phyloP scores from a whole-genome alignment of 2,888 invertebrate species.

The Cistogaster globosa region DNA sequence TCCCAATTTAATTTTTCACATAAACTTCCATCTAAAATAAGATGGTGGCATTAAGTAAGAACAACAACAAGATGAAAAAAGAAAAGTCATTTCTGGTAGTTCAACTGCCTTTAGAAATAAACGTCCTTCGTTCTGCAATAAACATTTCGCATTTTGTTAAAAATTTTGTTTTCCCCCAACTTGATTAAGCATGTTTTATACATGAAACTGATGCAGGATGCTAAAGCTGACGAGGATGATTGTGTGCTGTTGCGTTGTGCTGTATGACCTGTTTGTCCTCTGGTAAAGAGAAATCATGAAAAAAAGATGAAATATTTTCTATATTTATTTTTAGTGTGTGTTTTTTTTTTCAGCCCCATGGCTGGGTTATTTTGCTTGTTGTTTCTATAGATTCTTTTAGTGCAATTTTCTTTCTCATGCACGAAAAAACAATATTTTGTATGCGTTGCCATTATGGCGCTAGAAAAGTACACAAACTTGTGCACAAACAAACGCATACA shows the following conservation, averaged over 20 bases:
- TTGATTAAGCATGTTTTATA: slow-evolving; percentile 66
- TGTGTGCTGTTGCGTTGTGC: slow-evolving; percentile 67
- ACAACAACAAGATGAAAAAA: slow-evolving; percentile 25
- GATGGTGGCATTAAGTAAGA: slow-evolving; percentile 1
- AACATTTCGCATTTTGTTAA: slow-evolving; percentile 61
- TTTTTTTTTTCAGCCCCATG: slow-evolving; percentile 64
- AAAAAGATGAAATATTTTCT: slow-evolving; percentile 78
- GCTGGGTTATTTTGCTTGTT: slow-evolving; percentile 41
- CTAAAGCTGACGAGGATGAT: slow-evolving; percentile 38
- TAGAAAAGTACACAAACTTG: slow-evolving; percentile 43
- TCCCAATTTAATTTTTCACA: not conserved
- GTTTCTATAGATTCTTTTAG: slow-evolving; percentile 16
- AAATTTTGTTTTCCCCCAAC: slow-evolving; percentile 62
- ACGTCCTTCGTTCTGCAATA: slow-evolving; percentile 69
- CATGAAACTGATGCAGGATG: slow-evolving; percentile 48
- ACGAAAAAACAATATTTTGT: slow-evolving; percentile 66
- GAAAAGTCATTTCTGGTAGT: slow-evolving; percentile 67
- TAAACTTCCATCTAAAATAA: not conserved
- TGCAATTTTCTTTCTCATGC: slow-evolving; percentile 61
- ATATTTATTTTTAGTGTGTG: slow-evolving; percentile 61
- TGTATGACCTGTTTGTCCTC: slow-evolving; percentile 81
- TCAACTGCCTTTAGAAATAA: slow-evolving; percentile 70
- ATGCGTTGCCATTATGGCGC: slow-evolving; percentile 71
- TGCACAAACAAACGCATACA: not conserved
- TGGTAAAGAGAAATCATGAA: slow-evolving; percentile 72